These are phyloP conservation scores for Alectura lathami DNA, from an alignment of 2,113 vertebrate species.

Conservation along the genomic window DNA sequence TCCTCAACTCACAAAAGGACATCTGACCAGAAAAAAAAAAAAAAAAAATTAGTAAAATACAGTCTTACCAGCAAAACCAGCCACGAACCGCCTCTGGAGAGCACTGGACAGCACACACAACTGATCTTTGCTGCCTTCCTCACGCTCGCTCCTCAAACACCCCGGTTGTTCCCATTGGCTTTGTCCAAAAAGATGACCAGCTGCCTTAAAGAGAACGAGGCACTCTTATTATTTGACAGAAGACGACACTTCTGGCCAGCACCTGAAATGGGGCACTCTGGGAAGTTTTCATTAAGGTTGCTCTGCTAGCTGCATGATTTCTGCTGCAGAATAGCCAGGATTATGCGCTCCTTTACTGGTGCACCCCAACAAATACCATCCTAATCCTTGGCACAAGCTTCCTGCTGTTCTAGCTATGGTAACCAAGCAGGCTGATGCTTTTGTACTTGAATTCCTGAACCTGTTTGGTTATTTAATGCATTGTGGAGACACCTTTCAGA, in stretches of 20 bases:
- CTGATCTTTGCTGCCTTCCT: neutral
- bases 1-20: neutral
- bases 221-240: neutral
- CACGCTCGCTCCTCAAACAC: neutral
- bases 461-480: neutral
- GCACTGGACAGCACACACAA: neutral
- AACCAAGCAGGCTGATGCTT: neutral
- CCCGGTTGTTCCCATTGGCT: neutral
- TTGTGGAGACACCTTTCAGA: neutral
- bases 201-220: neutral
- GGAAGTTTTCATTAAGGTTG: accelerated
- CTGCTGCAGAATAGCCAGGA: neutral
- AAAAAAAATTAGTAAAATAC: neutral
- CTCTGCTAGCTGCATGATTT: neutral
- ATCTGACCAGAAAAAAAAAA: neutral
- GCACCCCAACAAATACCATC: neutral
- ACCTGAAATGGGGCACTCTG: neutral
- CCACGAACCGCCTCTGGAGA: neutral
- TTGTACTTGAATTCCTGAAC: neutral
- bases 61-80: neutral
- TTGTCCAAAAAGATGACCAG: neutral
- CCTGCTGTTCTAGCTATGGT: neutral
- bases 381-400: neutral
- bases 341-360: neutral
- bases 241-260: neutral